Conservation (phyloP, 1,140 invertebrate genomes). For the Drosophila kepulauana region DNA sequence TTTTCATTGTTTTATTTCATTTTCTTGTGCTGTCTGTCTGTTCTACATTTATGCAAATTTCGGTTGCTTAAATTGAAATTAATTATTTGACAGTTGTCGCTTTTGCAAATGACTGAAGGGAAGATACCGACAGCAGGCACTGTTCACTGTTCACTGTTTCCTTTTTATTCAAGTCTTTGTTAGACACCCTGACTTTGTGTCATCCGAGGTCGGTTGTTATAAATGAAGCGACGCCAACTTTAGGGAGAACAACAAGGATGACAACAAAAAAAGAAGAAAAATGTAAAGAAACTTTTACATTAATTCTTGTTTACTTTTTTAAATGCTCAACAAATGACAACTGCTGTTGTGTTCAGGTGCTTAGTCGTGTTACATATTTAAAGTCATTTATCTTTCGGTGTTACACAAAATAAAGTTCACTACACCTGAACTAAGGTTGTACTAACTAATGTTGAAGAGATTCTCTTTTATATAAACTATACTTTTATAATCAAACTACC, state of each 20-base stretch:
- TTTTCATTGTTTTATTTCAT: constrained; percentile 31
- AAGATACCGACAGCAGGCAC: constrained; percentile 16
- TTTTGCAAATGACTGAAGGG: constrained; percentile 55
- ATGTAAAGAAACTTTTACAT: constrained; percentile 34
- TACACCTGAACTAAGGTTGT: not conserved
- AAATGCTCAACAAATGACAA: constrained; percentile 62
- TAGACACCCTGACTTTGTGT: constrained; percentile 42
- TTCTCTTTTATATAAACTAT: too few species aligned
- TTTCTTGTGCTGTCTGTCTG: constrained; percentile 8
- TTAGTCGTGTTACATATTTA: constrained; percentile 20
- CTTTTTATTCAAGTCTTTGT: constrained; percentile 19
- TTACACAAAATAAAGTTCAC: not conserved
- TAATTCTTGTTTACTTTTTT: constrained; percentile 68
- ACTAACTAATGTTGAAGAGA: not conserved
- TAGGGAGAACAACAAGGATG: not conserved
- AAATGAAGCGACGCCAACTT: constrained; percentile 60
- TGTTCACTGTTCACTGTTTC: constrained; percentile 10
- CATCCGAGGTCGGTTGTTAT: constrained; percentile 55
- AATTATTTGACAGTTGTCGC: constrained; percentile 82
- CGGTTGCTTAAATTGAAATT: constrained; percentile 82
- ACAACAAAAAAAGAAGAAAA: constrained; percentile 5
- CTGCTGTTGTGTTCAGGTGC: constrained; percentile 5
- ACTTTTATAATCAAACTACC: too few species aligned
- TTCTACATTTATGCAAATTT: constrained; percentile 77
- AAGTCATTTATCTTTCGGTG: constrained; percentile 37